Evolutionary conservation across 2,888 invertebrate genomes (phyloP), one percentile per base, ranked within the genome.

Genomic region (Craniophora ligustri): DNA sequence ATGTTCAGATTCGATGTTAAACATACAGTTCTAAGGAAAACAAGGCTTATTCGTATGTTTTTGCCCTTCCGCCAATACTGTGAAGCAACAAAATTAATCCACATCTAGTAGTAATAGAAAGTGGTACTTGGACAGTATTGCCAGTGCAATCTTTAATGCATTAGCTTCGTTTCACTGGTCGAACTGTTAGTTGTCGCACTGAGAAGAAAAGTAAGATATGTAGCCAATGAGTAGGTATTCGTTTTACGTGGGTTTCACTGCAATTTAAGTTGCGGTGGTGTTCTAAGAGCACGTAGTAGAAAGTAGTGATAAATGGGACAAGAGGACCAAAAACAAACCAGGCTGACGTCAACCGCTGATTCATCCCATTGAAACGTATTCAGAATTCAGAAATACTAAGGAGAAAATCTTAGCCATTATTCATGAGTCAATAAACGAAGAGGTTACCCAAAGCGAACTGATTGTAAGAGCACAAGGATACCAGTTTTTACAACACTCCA

Each of bases 401-500:
- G 67, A 72, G 69, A 72, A 70, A 75, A 68, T 67, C 45, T 63
- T 28, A 34, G 47, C 7, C 15, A 50, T 50, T 54, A 38, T 32
- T 14, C 38, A 40, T 15, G 23, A n/a, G 16, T 39, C 40, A 32
- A 45, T 38, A 45, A 44, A 56, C 14, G 46, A 41, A 42, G 28
- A 55, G n/a, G 44, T 42, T 36, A 48, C 30, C 46, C 45, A 57
- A 54, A 59, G 26, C 44, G 40, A 59, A 40, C 36, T 42, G 47
- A 55, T 40, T 56, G 30, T 60, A 65, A 58, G 55, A 55, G 40
- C 39, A 50, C 57, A 56, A 55, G 47, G 53, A 55, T 62, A 53
- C 42, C 59, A 74, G 67, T 84, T 85, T 82, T 85, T 81, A 81
- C 78, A 75, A 76, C 74, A 77, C 77, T 76, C 75, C 72, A 74